phyloP scores from a whole-genome alignment of 2,113 vertebrate genomes.

The Chaetops frenatus region DNA sequence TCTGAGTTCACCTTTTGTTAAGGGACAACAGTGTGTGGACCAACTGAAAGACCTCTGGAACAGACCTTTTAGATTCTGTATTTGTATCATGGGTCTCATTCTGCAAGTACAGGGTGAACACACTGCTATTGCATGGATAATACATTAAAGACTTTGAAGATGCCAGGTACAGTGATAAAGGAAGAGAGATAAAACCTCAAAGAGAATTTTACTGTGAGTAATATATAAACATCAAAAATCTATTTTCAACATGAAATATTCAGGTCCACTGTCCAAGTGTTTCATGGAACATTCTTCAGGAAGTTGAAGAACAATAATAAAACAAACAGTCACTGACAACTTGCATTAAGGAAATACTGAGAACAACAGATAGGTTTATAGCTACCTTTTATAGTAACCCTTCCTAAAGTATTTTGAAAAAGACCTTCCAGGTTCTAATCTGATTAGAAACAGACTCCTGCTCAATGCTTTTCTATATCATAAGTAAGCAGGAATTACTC shows the following conservation, averaged over 20 bases:
- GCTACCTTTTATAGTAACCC: background rate
- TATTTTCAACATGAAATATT: background rate
- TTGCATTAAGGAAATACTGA: background rate
- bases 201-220: constrained; percentile 17
- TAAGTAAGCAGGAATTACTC: background rate
- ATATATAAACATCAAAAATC: constrained; percentile 2
- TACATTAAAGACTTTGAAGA: constrained; percentile 28
- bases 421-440: background rate
- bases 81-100: background rate
- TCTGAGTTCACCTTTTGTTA: background rate
- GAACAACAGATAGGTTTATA: background rate
- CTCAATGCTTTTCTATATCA: background rate
- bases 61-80: background rate
- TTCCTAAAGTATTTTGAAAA: background rate
- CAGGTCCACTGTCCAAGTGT: background rate
- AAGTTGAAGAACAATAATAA: background rate
- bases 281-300: background rate
- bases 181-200: constrained; percentile 1
- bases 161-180: background rate
- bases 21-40: background rate
- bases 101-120: background rate
- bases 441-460: background rate
- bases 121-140: constrained; percentile 3
- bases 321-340: background rate
- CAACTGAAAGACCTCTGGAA: background rate